Evolutionary conservation across 2,888 invertebrate genomes (phyloP), one percentile per base, ranked within the genome.

Genomic region (Temnothorax ravouxi): DNA sequence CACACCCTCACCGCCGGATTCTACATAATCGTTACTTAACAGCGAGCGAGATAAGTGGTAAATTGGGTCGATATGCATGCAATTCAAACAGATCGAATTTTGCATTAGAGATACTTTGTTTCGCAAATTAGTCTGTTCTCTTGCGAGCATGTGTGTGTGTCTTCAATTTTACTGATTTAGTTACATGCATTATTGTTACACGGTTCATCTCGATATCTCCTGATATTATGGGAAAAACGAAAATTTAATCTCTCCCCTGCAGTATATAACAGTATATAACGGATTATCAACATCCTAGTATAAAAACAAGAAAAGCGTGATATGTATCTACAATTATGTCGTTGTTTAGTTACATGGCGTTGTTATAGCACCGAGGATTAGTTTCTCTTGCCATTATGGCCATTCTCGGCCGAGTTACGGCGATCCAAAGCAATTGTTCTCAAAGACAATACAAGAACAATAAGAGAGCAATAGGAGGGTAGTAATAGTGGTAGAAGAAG

Each of bases 351-450:
- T 79, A 71, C 71, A 79, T 71, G 44, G 21, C 34, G 18, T 66
- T 77, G 13, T 76, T 76, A 50, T 18, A 64, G 64, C 52, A 67
- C n/a, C 15, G 15, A 29, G 38, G 13, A 79, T 79, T 59, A 69
- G 18, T 79, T 79, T 29, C 8, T 44, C 29, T 44, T 77, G 29
- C 41, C 34, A 69, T 47, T 21, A 21, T 71, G 29, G n/a, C 15
- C 38, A 79, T 79, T 71, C 21, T 56, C 59, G 21, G 44, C 34
- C 56, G 79, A 79, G n/a, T 71, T 79, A 79, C 71, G 59, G 79
- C 71, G 71, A 79, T 69, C 25, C 21, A 34, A 67, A 59, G 21
- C 34, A 79, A 69, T 3, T 29, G 41, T 56, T 52, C 4, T 69
- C 21, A 29, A 67, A n/a, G 11, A 44, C n/a, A 54, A 44, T 44